These are phyloP conservation scores for Tetragnatha versicolor DNA, from an alignment of 1,140 invertebrate species.

Conservation along the genomic window DNA sequence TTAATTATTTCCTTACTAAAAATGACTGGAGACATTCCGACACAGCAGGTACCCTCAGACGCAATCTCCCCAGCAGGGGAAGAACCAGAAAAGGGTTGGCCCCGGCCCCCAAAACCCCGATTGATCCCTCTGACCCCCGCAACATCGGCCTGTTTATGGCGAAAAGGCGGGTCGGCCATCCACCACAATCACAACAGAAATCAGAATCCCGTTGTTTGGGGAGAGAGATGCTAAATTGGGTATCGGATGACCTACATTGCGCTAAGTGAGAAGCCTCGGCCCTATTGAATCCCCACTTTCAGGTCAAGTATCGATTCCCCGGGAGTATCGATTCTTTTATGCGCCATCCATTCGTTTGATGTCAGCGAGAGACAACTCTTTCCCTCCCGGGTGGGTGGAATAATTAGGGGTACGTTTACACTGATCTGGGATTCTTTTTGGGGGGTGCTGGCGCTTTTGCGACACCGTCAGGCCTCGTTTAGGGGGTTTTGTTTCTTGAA, in stretches of 20 bases:
- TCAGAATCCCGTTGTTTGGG: conserved; percentile 38
- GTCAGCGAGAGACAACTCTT: conserved; percentile 48
- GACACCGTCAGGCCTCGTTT: conserved; percentile 42
- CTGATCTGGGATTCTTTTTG: too few species aligned
- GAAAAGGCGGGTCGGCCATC: conserved; percentile 46
- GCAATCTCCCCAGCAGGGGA: background rate
- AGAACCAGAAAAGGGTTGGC: background rate
- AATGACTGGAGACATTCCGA: too few species aligned
- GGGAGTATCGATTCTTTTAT: conserved; percentile 31
- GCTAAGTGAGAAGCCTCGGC: conserved; percentile 47
- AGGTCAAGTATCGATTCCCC: conserved; percentile 48
- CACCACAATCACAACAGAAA: conserved; percentile 53
- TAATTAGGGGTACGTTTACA: conserved; percentile 44
- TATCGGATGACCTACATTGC: conserved; percentile 46
- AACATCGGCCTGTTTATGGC: conserved; percentile 17
- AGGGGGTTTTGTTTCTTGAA: background rate
- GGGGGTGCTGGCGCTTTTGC: too few species aligned
- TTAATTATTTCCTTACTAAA: too few species aligned
- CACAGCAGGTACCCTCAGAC: too few species aligned
- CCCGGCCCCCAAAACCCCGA: too few species aligned
- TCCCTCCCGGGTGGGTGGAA: conserved; percentile 30
- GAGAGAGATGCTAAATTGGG: conserved; percentile 45
- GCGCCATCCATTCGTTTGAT: conserved; percentile 41
- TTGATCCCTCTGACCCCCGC: too few species aligned
- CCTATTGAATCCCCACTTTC: conserved; percentile 52